phyloP scores from a whole-genome alignment of 2,113 vertebrate genomes.

The Protobothrops flavoviridis region DNA sequence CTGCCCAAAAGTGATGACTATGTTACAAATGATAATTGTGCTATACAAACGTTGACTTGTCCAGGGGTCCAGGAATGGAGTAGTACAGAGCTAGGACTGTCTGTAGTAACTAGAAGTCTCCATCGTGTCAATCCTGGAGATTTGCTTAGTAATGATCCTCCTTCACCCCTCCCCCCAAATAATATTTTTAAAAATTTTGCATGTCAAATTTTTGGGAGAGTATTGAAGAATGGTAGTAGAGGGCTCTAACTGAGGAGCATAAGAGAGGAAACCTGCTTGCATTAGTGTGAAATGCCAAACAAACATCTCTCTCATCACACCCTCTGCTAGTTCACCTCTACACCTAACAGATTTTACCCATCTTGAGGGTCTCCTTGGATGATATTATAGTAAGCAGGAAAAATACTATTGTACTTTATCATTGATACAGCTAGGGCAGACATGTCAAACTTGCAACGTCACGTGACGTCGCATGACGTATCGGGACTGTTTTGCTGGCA shows the following conservation, averaged over 20 bases:
- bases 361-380: not conserved
- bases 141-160: not conserved
- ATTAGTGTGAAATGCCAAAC: not conserved
- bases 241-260: not conserved
- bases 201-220: not conserved
- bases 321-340: not conserved
- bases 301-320: not conserved
- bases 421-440: not conserved
- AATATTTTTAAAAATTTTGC: not conserved
- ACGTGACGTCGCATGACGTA: fast-evolving
- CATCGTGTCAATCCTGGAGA: not conserved
- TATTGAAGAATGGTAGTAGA: not conserved
- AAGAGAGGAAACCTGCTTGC: not conserved
- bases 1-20: not conserved
- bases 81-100: not conserved
- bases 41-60: not conserved
- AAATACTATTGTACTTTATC: not conserved
- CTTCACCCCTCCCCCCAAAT: not conserved
- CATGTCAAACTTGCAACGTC: too few species aligned
- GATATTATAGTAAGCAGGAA: not conserved
- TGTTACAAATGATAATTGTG: not conserved
- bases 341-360: not conserved
- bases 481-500: too few species aligned
- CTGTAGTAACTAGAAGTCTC: not conserved
- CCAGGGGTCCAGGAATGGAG: not conserved